These are phyloP conservation scores for Eilema griseolum DNA, from an alignment of 2,888 invertebrate genomes.

Conservation along the genomic window DNA sequence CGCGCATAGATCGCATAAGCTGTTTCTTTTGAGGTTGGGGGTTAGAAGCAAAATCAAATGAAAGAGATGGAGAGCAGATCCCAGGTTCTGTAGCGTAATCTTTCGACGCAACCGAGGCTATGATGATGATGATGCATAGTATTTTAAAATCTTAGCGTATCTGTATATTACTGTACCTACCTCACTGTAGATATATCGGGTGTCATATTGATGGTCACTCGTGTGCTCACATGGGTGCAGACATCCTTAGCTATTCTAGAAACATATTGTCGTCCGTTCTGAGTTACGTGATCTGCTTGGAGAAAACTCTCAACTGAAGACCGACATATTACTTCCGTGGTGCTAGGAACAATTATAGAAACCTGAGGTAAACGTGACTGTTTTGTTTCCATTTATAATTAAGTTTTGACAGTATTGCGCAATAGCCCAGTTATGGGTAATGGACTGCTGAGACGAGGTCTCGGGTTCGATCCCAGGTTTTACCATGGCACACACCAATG, in stretches of 20 bases:
- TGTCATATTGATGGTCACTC: not conserved
- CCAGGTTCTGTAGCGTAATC: too few species aligned
- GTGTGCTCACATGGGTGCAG: not conserved
- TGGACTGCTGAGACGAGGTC: too few species aligned
- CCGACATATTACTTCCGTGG: constrained; percentile 54
- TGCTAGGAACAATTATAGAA: constrained; percentile 29
- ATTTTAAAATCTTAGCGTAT: not conserved
- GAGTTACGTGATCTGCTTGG: constrained; percentile 68
- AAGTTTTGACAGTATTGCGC: not conserved
- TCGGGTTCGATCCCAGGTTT: too few species aligned
- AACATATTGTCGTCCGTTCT: constrained; percentile 67
- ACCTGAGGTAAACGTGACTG: not conserved
- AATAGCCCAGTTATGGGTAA: too few species aligned
- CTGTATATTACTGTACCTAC: not conserved
- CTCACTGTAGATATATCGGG: not conserved
- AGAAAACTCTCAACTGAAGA: constrained; percentile 53
- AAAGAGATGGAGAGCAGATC: too few species aligned
- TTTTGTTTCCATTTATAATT: not conserved
- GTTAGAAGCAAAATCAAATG: too few species aligned
- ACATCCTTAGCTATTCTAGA: constrained; percentile 63
- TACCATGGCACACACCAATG: too few species aligned
- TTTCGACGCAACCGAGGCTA: too few species aligned
- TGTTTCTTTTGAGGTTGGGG: too few species aligned
- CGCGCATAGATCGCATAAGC: too few species aligned
- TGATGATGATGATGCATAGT: too few species aligned